Conservation (phyloP, 2,888 invertebrate species). For the Capitulum mitella region DNA sequence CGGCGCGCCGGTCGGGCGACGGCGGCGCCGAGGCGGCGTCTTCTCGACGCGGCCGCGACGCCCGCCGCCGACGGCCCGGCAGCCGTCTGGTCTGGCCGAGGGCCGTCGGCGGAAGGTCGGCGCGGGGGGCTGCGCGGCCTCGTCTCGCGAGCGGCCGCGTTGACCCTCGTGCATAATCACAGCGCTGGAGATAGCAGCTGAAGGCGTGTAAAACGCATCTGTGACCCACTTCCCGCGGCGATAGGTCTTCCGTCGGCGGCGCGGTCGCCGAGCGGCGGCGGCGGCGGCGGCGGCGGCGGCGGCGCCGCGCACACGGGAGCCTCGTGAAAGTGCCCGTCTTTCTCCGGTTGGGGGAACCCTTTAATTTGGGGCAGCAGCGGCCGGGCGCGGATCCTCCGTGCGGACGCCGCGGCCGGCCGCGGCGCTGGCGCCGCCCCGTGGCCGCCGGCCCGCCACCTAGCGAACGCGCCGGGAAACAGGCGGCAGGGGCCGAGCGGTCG, state of each 20-base stretch:
- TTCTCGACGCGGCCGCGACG: too few relatives aligned
- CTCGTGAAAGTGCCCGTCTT: not conserved
- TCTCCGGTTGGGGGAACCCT: not conserved
- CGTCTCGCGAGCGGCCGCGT: too few relatives aligned
- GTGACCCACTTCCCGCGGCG: not conserved
- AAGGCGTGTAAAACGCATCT: not conserved
- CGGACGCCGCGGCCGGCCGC: too few relatives aligned
- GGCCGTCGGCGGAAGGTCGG: too few relatives aligned
- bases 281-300: too few relatives aligned
- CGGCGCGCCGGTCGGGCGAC: not conserved
- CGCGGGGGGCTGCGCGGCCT: too few relatives aligned
- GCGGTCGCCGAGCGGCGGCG: not conserved
- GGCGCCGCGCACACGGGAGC: not conserved
- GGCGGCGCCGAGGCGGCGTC: not conserved
- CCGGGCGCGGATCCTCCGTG: too few relatives aligned
- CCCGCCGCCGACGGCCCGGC: not conserved
- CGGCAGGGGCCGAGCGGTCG: not conserved
- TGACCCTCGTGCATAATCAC: not conserved
- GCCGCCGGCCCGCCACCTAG: not conserved
- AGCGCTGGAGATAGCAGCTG: not conserved
- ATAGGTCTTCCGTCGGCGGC: not conserved
- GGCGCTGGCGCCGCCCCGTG: not conserved
- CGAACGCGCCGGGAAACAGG: not conserved
- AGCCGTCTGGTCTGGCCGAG: not conserved
- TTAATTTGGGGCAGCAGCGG: not conserved